A percentile compares a stretch with the other conserved stretches of the same genome.
phyloP scores from a whole-genome alignment of 2,888 invertebrate genomes.

The Apamea sordens region DNA sequence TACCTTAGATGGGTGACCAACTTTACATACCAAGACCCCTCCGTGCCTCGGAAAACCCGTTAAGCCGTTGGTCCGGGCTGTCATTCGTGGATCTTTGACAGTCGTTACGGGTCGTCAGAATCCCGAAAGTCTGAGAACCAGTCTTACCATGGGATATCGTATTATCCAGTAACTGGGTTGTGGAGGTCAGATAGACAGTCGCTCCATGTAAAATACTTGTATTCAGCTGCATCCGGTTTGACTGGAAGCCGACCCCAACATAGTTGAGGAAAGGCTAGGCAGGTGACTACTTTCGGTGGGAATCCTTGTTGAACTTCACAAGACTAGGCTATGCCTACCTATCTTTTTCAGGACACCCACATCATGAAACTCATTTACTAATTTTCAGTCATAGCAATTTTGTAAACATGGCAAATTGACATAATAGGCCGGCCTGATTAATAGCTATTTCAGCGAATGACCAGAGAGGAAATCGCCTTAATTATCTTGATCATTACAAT shows the following conservation, averaged over 20 bases:
- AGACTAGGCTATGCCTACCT: neutral
- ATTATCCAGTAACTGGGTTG: too few species aligned
- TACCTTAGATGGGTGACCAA: too few species aligned
- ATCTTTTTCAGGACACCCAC: neutral
- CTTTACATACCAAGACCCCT: too few species aligned
- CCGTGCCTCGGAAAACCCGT: too few species aligned
- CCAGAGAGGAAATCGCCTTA: constrained; percentile 26
- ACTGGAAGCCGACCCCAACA: neutral
- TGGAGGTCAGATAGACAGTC: too few species aligned
- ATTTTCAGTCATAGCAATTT: constrained; percentile 14
- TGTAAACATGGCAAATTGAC: constrained; percentile 3
- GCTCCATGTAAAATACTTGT: too few species aligned
- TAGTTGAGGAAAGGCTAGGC: neutral
- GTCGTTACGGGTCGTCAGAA: too few species aligned
- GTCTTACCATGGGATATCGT: too few species aligned
- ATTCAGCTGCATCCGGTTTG: neutral
- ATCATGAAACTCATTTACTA: neutral
- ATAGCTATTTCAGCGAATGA: constrained; percentile 18
- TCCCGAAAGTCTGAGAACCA: too few species aligned
- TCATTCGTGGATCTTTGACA: too few species aligned
- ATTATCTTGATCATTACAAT: constrained; percentile 1
- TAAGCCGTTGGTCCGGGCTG: too few species aligned
- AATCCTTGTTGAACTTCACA: neutral
- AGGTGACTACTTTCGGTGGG: neutral
- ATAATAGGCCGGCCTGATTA: neutral